A percentile compares a stretch with the other conserved stretches of the same genome.
phyloP scores from a whole-genome alignment of 2,113 vertebrate species.

The Hippocampus zosterae region DNA sequence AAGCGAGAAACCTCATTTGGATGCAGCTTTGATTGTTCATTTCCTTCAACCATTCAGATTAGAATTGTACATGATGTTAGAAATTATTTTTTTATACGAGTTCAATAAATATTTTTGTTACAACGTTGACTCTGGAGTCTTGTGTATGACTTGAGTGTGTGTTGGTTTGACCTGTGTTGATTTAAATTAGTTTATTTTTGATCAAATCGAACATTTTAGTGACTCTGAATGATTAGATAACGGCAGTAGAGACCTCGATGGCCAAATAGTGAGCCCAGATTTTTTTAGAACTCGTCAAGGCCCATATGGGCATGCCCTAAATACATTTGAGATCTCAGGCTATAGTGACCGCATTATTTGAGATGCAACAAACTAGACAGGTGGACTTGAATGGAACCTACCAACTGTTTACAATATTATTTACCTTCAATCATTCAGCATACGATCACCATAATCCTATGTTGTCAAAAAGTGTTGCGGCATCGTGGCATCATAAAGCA shows the following conservation, averaged over 20 bases:
- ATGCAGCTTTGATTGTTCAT: conserved; percentile 64
- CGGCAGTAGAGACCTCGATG: neutral
- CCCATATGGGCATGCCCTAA: neutral
- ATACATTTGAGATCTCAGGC: neutral
- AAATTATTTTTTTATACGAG: conserved; percentile 80
- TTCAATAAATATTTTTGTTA: conserved; percentile 82
- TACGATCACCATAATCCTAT: neutral
- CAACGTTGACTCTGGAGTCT: conserved; percentile 30
- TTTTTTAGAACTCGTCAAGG: neutral
- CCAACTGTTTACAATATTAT: neutral
- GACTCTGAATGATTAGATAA: neutral
- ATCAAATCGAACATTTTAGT: too few species aligned
- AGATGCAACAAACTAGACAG: neutral
- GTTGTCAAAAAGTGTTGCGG: neutral
- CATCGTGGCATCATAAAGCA: neutral
- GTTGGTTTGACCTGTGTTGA: neutral
- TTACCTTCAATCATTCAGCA: too few species aligned
- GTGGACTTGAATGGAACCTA: neutral
- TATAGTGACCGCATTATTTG: neutral
- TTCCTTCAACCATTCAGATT: conserved; percentile 55
- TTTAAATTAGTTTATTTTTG: too few species aligned
- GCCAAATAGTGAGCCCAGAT: neutral
- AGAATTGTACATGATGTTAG: conserved; percentile 76
- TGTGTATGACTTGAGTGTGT: neutral
- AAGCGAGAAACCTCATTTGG: conserved; percentile 36